Evolutionary conservation across 2,888 invertebrate genomes (phyloP), one percentile per base, ranked within the genome.

Genomic region (Acanthosoma haemorrhoidale): DNA sequence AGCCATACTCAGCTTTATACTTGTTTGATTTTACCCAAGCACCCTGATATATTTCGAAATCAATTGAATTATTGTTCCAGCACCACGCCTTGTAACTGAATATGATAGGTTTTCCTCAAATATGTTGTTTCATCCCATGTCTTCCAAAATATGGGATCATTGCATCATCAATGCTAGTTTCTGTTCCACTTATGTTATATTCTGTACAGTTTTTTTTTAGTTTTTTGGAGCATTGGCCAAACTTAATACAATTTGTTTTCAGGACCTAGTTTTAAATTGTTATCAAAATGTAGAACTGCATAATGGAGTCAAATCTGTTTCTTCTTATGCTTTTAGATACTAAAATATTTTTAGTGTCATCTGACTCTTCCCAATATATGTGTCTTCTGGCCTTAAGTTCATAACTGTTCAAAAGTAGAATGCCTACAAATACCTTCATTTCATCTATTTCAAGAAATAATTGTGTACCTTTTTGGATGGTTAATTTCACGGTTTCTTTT

Each of bases 181-280:
- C 64, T 11, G n/a, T 51, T 8, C n/a, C 16, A 6, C 16, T 11
- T 11, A 51, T 51, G 13, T 36, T 36, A 13, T 9, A 36, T 9
- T 36, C 36, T 75, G 51, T 60, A 75, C 75, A 67, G 75, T 73
- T 75, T 74, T 71, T 69, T 75, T 72, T 15, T 74, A 6, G 75
- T 75, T n/a, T n/a, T n/a, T n/a, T n/a, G n/a, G n/a, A n/a, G n/a
- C n/a, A n/a, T n/a, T n/a, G n/a, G n/a, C n/a, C n/a, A n/a, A n/a
- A n/a, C n/a, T n/a, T 77, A 13, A 36, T 36, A 8, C 36, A 9
- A 8, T 36, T 36, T 36, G 36, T 61, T 73, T 76, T 32, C 21
- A 21, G 43, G 69, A 36, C 13, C 11, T 43, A 21, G 1, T 66
- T 61, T 18, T 34, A 57, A 58, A 70, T 74, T 25, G 74, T 64